Percentiles rank a stretch among this genome's conserved stretches.
These are phyloP conservation scores for Benthosema pterotum DNA, from an alignment of 2,797 vertebrate species.

Conservation along the genomic window DNA sequence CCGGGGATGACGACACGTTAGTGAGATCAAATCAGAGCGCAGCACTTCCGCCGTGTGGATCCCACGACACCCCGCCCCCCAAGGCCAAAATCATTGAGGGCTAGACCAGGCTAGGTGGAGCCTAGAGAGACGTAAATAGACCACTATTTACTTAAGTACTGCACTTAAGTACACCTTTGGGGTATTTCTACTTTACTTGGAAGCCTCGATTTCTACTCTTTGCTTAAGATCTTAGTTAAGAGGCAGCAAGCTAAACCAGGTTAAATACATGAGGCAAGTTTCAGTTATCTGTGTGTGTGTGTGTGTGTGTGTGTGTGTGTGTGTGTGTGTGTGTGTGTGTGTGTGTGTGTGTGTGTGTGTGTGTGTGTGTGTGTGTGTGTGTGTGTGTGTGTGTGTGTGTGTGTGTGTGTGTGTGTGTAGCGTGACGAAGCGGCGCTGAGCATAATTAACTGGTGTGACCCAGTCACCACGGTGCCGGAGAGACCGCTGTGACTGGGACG, in stretches of 20 bases:
- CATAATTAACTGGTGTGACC: slow-evolving; percentile 80
- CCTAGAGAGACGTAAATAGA: too few species aligned
- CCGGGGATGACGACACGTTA: too few species aligned
- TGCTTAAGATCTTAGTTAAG: slow-evolving; percentile 35
- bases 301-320: slow-evolving; percentile 28
- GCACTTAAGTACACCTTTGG: too few species aligned
- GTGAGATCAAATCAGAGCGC: too few species aligned
- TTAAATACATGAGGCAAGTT: slow-evolving; percentile 22
- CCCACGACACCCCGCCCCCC: too few species aligned
- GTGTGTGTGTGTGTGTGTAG: slow-evolving; percentile 29
- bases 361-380: slow-evolving; percentile 15
- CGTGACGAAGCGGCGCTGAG: slow-evolving; percentile 58
- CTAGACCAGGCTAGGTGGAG: too few species aligned
- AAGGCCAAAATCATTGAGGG: too few species aligned
- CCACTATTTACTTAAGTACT: too few species aligned
- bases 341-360: slow-evolving; percentile 23
- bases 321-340: slow-evolving; percentile 28
- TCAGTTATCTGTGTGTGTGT: slow-evolving; percentile 8
- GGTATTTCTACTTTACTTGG: too few species aligned
- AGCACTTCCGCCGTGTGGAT: too few species aligned
- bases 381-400: slow-evolving; percentile 14
- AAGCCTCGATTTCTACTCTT: too few species aligned
- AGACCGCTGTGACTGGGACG: slow-evolving; percentile 62
- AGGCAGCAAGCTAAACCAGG: slow-evolving; percentile 26
- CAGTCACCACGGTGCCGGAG: slow-evolving; percentile 39